Conservation (phyloP, 2,113 vertebrate species). For the Spermophilus dauricus region DNA sequence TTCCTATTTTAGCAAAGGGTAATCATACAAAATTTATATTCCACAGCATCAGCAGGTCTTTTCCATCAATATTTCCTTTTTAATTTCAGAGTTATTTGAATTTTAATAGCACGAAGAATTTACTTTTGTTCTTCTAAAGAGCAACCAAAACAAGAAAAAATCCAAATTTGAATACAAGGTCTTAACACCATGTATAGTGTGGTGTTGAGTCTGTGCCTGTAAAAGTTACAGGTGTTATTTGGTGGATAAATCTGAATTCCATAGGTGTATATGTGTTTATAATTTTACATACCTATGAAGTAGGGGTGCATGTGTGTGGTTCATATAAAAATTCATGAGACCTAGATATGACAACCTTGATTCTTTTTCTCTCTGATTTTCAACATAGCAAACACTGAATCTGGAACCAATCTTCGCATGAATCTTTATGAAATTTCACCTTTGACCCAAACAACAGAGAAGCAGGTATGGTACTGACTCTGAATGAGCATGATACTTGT, state of each 20-base stretch:
- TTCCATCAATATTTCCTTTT: slow-evolving; percentile 81
- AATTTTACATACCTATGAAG: background rate
- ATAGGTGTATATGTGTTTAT: background rate
- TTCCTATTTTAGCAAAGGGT: slow-evolving; percentile 49
- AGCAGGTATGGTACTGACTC: slow-evolving; percentile 65
- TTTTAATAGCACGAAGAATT: slow-evolving; percentile 66
- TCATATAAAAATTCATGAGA: slow-evolving; percentile 27
- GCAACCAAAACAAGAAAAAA: slow-evolving; percentile 59
- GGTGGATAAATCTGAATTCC: background rate
- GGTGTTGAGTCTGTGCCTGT: background rate
- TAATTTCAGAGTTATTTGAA: slow-evolving; percentile 75
- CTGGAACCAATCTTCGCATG: slow-evolving; percentile 16
- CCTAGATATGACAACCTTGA: slow-evolving; percentile 11
- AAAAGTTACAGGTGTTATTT: background rate
- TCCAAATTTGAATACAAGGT: slow-evolving; percentile 24
- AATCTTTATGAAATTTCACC: slow-evolving; percentile 51
- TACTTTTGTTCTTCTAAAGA: slow-evolving; percentile 70
- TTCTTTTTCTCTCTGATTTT: slow-evolving; percentile 75
- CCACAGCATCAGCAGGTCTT: slow-evolving; percentile 74
- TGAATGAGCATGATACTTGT: background rate
- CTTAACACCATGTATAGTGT: background rate
- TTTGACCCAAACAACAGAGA: slow-evolving; percentile 63
- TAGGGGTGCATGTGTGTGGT: background rate
- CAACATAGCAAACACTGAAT: slow-evolving; percentile 66
- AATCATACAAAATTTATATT: slow-evolving; percentile 77